Base-by-base conservation (phyloP, 2,888 invertebrate genomes). In the Eupelmus urozonus region DNA sequence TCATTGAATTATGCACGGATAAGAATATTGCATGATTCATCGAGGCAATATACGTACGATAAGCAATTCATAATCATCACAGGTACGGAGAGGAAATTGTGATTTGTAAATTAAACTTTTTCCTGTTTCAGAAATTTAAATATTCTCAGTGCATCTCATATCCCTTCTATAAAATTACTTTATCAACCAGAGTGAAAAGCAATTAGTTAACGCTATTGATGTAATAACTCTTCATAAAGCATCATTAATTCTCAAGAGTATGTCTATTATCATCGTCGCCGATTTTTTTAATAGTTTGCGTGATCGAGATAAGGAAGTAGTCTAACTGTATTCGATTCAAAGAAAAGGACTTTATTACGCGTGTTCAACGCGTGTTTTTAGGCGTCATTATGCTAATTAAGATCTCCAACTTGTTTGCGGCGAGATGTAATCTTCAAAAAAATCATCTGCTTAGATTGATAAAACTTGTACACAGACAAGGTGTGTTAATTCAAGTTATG, bases 251-350 rank as follows among this genome's bases (percentile, higher is more conserved):
- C 34, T 42, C 0, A 62, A 72, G 42, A 53, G 59, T 34, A 23
- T 20, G 13, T 9, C 18, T 23, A 72, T n/a, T 34, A 34, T 73
- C 16, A 49, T 20, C n/a, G 11, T 3, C 5, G 40, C 27, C 25
- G 18, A 76, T 63, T 70, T 34, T 76, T 45, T 76, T 45, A 63
- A 70, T 70, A 18, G 18, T 63, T 42, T 40, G 45, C 1, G 16
- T 23, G 49, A 63, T 55, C 40, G 23, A 55, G 63, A 76, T 70
- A 63, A 67, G 45, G 20, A 29, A 42, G 9, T 34, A 34, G 3
- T 34, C 7, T 23, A 29, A 3, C 20, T 49, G 23, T 59, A 49
- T 59, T 7, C 27, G 4, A 34, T 34, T 3, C 13, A 57, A 51
- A 29, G 25, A 25, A 67, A 75, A 60, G 40, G 49, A 3, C 42